Conservation (phyloP, 1,140 invertebrate species). For the Epicauta chinensis region DNA sequence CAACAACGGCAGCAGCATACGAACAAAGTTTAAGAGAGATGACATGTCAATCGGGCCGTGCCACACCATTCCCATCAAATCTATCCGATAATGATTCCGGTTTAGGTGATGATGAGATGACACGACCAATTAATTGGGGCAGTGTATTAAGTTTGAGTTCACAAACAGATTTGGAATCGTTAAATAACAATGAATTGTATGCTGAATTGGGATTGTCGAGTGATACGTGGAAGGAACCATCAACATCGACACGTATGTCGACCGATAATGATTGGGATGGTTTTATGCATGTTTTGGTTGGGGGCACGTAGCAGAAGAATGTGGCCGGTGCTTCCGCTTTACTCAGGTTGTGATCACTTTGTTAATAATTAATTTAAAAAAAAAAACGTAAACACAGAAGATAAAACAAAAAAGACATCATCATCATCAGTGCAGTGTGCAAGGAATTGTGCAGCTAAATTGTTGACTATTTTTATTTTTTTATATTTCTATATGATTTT, state of each 20-base stretch:
- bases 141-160: conserved; percentile 80
- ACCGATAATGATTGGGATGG: conserved; percentile 41
- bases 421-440: too few species aligned
- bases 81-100: conserved; percentile 61
- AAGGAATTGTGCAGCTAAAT: conserved; percentile 1
- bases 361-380: conserved; percentile 20
- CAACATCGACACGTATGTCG: conserved; percentile 18
- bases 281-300: conserved; percentile 42
- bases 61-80: conserved; percentile 53
- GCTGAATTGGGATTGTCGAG: conserved; percentile 42
- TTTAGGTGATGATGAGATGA: conserved; percentile 69
- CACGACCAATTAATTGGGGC: conserved; percentile 80
- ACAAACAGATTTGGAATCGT: conserved; percentile 74
- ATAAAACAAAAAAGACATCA: too few species aligned
- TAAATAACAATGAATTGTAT: conserved; percentile 70
- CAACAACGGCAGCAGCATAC: conserved; percentile 48
- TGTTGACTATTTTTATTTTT: conserved; percentile 40
- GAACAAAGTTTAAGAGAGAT: conserved; percentile 47
- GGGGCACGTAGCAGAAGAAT: conserved; percentile 40
- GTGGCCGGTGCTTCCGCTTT: conserved; percentile 21
- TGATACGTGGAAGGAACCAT: conserved; percentile 36
- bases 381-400: conserved; percentile 7
- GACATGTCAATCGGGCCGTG: conserved; percentile 48
- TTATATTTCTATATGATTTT: too few species aligned
- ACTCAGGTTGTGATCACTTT: conserved; percentile 44